phyloP scores from a whole-genome alignment of 2,113 vertebrate genomes.

The Drymodes brunneopygia region DNA sequence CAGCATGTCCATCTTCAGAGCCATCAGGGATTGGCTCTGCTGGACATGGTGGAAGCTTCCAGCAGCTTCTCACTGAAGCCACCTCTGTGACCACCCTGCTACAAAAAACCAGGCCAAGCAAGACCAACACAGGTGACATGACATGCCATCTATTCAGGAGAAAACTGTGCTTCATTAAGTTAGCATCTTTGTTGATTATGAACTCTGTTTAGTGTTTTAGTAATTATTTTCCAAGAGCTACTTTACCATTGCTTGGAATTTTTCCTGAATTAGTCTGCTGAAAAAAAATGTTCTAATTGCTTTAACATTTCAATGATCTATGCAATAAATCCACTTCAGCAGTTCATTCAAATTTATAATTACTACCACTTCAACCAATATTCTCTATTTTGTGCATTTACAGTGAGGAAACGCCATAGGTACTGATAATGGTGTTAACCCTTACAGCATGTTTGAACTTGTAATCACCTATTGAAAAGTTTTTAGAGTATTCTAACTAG shows the following conservation, averaged over 20 bases:
- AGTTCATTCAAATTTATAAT: slow-evolving; percentile 37
- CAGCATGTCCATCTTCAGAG: background rate
- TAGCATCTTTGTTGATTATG: slow-evolving; percentile 7
- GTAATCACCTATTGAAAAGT: background rate
- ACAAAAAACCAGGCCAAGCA: background rate
- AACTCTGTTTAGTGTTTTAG: background rate
- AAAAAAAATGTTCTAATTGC: slow-evolving; percentile 16
- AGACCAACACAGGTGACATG: background rate
- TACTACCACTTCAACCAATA: background rate
- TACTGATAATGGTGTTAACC: background rate
- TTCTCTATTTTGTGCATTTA: background rate
- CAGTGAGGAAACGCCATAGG: background rate
- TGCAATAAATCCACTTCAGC: background rate
- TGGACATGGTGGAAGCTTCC: background rate
- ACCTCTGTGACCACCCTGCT: background rate
- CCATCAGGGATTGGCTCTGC: background rate
- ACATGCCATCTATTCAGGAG: background rate
- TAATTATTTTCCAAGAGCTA: slow-evolving; percentile 39
- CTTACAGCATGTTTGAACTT: background rate
- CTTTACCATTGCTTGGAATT: background rate
- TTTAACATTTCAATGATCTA: background rate
- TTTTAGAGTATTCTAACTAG: background rate
- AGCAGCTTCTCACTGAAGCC: background rate
- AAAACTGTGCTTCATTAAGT: slow-evolving; percentile 19
- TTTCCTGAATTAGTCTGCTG: background rate